These are phyloP conservation scores for Magallana angulata DNA, from an alignment of 1,140 invertebrate species.

Conservation along the genomic window DNA sequence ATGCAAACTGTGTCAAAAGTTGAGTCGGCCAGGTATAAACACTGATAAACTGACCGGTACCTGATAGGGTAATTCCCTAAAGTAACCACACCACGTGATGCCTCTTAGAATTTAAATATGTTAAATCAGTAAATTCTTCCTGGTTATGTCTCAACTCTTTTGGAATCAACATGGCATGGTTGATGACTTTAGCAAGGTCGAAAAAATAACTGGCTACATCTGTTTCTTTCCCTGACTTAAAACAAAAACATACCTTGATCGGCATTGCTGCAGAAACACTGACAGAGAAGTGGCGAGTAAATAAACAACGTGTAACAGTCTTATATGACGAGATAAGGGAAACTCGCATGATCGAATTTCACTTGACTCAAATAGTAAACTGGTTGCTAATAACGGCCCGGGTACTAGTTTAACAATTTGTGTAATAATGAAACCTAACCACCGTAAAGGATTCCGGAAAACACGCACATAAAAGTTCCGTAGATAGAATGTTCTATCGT, in stretches of 20 bases:
- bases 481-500: too few species aligned
- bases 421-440: not conserved
- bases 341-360: not conserved
- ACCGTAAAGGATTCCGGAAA: not conserved
- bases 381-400: not conserved
- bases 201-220: too few species aligned
- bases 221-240: not conserved
- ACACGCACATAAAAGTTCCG: not conserved
- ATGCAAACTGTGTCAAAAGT: too few species aligned
- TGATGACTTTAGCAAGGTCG: not conserved
- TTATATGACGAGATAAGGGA: not conserved
- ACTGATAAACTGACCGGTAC: too few species aligned
- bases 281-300: not conserved
- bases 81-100: too few species aligned
- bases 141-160: not conserved
- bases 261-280: not conserved
- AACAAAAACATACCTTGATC: conserved; percentile 8
- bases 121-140: not conserved
- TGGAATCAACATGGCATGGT: too few species aligned
- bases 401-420: not conserved
- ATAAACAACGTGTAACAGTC: not conserved
- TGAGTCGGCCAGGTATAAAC: too few species aligned
- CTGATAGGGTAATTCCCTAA: too few species aligned
- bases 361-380: not conserved
- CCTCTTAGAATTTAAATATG: too few species aligned